phyloP scores from a whole-genome alignment of 2,113 vertebrate species.

The Cisticola juncidis region DNA sequence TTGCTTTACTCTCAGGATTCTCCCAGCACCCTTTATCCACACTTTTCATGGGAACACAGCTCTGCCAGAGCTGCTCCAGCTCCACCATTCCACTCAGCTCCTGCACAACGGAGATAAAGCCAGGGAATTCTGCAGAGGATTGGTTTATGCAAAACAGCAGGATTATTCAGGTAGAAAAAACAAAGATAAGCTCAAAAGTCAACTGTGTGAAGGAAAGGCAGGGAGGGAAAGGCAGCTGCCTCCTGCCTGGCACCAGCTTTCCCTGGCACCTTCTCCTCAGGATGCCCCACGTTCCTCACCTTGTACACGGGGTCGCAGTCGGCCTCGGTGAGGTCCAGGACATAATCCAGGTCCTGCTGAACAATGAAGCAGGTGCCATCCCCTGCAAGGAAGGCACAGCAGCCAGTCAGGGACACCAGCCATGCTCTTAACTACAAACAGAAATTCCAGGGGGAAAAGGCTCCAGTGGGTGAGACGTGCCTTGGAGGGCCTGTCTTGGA shows the following conservation, averaged over 20 bases:
- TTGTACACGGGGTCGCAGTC: conserved; percentile 80
- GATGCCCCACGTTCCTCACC: not conserved
- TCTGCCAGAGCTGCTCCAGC: not conserved
- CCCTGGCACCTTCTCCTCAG: not conserved
- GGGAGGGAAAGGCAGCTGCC: not conserved
- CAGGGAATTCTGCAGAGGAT: rapidly evolving
- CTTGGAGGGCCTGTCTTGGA: rapidly evolving
- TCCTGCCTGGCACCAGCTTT: not conserved
- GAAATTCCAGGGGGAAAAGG: not conserved
- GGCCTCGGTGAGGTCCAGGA: conserved; percentile 73
- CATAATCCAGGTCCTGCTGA: conserved; percentile 77
- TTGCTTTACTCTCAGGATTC: not conserved
- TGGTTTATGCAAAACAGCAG: not conserved
- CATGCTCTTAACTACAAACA: rapidly evolving
- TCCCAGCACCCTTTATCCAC: not conserved
- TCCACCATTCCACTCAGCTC: not conserved
- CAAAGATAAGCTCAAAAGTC: not conserved
- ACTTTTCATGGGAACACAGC: not conserved
- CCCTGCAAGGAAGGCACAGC: conserved; percentile 38
- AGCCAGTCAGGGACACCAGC: not conserved
- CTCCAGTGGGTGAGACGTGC: rapidly evolving
- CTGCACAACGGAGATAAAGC: not conserved
- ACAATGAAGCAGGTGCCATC: conserved; percentile 79
- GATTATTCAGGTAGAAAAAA: not conserved
- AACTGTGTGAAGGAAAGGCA: not conserved